These are phyloP conservation scores for Phacellophora camtschatica DNA, from an alignment of 30 jellyfish, hydroid and myxozoan species.

Conservation along the genomic window DNA sequence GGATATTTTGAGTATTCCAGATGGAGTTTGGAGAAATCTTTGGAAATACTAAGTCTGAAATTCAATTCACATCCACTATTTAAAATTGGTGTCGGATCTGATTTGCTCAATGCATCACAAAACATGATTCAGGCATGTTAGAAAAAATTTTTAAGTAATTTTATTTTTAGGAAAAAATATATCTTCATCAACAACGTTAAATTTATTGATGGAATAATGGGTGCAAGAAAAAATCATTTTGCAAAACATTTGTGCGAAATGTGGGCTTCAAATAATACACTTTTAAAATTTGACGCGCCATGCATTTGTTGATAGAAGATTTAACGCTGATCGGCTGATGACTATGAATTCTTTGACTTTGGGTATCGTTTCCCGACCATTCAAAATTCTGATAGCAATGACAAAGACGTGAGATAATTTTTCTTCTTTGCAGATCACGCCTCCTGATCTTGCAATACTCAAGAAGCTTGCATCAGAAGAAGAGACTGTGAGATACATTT, in stretches of 20 bases:
- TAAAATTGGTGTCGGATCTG: conserved; percentile 1
- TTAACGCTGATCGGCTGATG: no score
- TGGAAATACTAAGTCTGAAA: neutral
- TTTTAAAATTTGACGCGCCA: no score
- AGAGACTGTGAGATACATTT: no score
- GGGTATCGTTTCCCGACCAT: neutral
- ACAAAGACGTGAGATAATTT: neutral
- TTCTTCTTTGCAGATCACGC: neutral
- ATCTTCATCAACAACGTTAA: no score
- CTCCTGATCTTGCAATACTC: neutral
- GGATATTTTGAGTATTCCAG: neutral
- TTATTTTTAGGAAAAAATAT: no score
- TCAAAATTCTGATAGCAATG: neutral
- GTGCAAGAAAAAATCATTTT: no score
- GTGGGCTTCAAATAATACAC: no score
- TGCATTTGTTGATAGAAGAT: no score
- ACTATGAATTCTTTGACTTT: neutral
- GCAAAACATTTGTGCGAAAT: no score
- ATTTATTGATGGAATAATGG: no score
- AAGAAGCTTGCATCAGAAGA: neutral
- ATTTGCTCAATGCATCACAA: conserved; percentile 7
- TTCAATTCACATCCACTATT: conserved; percentile 27
- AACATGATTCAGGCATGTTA: conserved; percentile 9
- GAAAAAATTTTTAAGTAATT: neutral
- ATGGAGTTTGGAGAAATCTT: conserved; percentile 24